Evolutionary conservation across 1,140 invertebrate species (phyloP).

Genomic region (Microplitis mediator): DNA sequence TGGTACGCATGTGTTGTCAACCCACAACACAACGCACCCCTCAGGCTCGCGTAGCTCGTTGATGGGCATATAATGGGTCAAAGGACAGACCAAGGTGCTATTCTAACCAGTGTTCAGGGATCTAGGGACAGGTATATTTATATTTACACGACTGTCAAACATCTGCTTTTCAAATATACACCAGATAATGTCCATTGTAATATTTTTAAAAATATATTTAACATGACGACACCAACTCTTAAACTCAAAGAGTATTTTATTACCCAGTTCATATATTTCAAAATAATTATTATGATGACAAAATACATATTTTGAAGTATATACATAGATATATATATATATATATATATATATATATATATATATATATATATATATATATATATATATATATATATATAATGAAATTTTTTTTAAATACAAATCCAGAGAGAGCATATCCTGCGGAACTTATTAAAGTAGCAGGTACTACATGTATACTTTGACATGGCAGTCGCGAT

Average conservation of each 20-base stretch:
- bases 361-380: no score
- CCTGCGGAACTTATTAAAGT: conserved; percentile 31
- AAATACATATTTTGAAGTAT: no score
- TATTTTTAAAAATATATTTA: neutral
- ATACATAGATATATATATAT: no score
- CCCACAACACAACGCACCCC: conserved; percentile 40
- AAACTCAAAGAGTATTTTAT: neutral
- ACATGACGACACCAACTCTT: neutral
- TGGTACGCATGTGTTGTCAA: neutral
- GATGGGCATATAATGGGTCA: conserved; percentile 50
- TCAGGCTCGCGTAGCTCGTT: conserved; percentile 39
- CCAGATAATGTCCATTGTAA: neutral
- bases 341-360: no score
- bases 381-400: no score
- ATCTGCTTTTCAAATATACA: conserved; percentile 37
- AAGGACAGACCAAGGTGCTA: conserved; percentile 31
- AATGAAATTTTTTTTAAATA: neutral
- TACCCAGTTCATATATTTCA: neutral
- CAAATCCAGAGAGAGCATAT: neutral
- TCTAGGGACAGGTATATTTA: conserved; percentile 48
- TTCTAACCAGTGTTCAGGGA: neutral
- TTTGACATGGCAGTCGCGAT: conserved; percentile 25
- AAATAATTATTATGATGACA: no score
- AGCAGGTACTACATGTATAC: conserved; percentile 12
- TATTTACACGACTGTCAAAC: conserved; percentile 46